Evolutionary conservation across 2,888 invertebrate genomes (phyloP).

Genomic region (Eupithecia insigniata): DNA sequence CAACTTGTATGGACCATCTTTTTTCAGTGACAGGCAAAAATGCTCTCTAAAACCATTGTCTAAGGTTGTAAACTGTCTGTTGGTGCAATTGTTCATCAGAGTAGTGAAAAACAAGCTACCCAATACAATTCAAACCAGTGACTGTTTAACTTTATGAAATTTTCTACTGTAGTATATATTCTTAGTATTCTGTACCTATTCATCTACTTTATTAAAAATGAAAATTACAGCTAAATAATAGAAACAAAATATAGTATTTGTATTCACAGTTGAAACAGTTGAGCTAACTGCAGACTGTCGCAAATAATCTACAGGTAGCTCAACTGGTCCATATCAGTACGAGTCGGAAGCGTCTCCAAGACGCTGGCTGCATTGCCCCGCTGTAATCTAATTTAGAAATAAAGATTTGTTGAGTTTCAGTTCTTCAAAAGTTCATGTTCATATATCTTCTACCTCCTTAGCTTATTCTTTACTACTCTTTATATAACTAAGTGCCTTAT

Average conservation of each 20-base stretch:
- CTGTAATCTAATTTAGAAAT: background rate
- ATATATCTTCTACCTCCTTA: background rate
- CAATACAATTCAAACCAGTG: background rate
- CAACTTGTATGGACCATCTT: background rate
- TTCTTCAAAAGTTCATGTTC: background rate
- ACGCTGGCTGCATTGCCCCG: background rate
- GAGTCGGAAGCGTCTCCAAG: background rate
- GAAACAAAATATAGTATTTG: background rate
- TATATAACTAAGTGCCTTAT: slow-evolving; percentile 49
- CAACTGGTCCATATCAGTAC: background rate
- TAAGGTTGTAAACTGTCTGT: background rate
- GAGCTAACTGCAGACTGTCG: background rate
- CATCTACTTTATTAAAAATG: background rate
- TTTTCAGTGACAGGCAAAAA: background rate
- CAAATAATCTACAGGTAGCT: background rate
- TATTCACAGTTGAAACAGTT: background rate
- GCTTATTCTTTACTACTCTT: slow-evolving; percentile 22
- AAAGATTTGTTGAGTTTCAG: background rate
- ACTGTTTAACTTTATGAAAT: background rate
- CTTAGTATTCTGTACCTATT: background rate
- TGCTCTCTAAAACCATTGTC: background rate
- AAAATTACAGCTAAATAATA: background rate
- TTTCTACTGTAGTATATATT: background rate
- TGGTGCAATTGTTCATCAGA: background rate
- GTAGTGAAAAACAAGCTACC: background rate